Conservation (phyloP, 2,113 vertebrate species). For the Gallinago jamesoni region DNA sequence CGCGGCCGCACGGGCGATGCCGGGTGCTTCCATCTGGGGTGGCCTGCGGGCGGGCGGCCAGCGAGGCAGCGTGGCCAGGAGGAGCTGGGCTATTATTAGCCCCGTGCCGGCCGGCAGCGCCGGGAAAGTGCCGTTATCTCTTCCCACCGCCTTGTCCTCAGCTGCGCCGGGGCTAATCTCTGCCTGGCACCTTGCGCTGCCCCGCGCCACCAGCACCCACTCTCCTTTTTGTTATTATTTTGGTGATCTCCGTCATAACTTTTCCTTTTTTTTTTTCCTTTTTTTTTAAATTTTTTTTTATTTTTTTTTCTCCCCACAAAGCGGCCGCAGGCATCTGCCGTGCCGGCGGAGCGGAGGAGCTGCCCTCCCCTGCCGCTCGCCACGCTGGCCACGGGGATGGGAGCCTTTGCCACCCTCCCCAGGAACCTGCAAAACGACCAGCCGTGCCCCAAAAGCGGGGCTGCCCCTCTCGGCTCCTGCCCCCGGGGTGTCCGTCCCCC, state of each 20-base stretch:
- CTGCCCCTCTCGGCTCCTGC: neutral
- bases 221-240: neutral
- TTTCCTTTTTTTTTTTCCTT: too few relatives aligned
- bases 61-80: rapidly evolving
- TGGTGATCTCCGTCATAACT: neutral
- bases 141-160: conserved; percentile 42
- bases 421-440: neutral
- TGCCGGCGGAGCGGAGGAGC: neutral
- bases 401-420: neutral
- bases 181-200: conserved; percentile 31
- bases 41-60: neutral
- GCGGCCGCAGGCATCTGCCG: rapidly evolving
- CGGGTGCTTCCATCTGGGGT: neutral
- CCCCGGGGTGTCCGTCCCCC: rapidly evolving
- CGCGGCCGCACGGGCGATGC: rapidly evolving
- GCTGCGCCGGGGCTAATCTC: conserved; percentile 24
- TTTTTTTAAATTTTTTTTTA: too few relatives aligned
- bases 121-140: conserved; percentile 20
- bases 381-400: rapidly evolving
- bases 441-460: rapidly evolving
- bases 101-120: neutral
- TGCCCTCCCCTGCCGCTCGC: neutral
- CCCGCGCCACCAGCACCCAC: neutral
- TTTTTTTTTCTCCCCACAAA: neutral
- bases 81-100: neutral